These are phyloP conservation scores for Mesocentrotus franciscanus DNA, from an alignment of 53 echinoderm and acorn worm species.

Conservation along the genomic window DNA sequence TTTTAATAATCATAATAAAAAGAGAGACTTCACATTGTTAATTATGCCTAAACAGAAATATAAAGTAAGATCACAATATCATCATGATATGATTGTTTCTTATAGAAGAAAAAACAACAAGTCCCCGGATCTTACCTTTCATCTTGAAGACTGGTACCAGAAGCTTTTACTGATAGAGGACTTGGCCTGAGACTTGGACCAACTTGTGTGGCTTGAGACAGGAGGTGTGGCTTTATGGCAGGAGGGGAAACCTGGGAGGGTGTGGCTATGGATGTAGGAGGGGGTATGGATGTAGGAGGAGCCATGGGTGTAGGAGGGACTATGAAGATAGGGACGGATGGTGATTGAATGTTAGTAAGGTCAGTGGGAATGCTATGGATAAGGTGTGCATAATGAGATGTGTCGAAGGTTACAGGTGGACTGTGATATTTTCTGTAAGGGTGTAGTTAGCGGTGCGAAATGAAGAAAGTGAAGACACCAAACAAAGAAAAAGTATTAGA, in stretches of 20 bases:
- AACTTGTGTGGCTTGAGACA: background rate
- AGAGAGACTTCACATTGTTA: background rate
- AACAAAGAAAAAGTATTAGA: background rate
- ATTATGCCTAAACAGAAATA: background rate
- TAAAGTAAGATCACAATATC: background rate
- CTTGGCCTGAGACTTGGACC: background rate
- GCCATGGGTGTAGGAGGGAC: background rate
- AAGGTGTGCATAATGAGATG: constrained; percentile 25
- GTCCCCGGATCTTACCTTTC: background rate
- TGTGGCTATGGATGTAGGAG: constrained; percentile 41
- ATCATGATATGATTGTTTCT: background rate
- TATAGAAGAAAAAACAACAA: background rate
- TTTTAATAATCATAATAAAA: too few species aligned
- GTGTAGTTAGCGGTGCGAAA: background rate
- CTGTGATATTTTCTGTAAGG: background rate
- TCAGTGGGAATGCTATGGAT: background rate
- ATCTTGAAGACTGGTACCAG: background rate
- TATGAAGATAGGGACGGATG: background rate
- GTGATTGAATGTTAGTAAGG: background rate
- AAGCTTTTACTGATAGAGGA: background rate
- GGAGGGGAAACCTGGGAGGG: background rate
- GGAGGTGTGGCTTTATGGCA: constrained; percentile 18
- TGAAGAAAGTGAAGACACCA: constrained; percentile 26
- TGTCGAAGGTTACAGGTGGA: constrained; percentile 15
- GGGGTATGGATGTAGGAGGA: background rate